Base-by-base conservation (phyloP, 2,797 vertebrate species). In the Luscinia luscinia region DNA sequence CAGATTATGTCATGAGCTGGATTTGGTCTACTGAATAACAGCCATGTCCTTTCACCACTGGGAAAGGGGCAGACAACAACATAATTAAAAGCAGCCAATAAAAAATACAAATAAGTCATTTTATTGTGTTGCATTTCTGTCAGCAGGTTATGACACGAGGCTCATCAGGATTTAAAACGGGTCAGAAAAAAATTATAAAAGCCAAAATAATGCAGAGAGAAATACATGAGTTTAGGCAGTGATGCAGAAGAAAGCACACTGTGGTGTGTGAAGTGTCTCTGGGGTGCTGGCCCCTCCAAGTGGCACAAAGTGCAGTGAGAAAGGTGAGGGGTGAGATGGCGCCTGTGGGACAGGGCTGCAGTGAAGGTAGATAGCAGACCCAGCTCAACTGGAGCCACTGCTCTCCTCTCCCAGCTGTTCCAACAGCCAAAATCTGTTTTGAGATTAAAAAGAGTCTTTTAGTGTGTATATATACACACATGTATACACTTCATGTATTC, bases 261-360 rank as follows among this genome's bases (percentile, higher is more conserved):
- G 23, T n/a, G 52, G 9, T 8, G 12, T 58, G 67, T 62, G 24
- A 81, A 90, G 14, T 21, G 26, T 41, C 11, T 69, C 16, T 46
- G 32, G 26, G 17, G 13, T 20, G 45, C 6, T 0, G 0, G 22
- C 4, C 55, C 61, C 77, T 61, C 13, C 49, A 51, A 0, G 0
- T 23, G 55, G 23, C 51, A 45, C 48, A 28, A 90, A 41, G 10
- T 34, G 43, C 61, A 20, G 34, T 8, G 46, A 23, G 41, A 23
- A 67, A 27, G 28, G 36, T 15, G 5, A 12, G 38, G 20, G 3
- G 1, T 22, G 57, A 58, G 67, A 38, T 3, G 48, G 2, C 19
- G 27, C 4, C 1, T 36, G 1, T 7, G 19, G 36, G 12, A 70
- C 52, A 23, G 23, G 38, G 45, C 20, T 52, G 45, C 5, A 10